Evolutionary conservation across 2,888 invertebrate species (phyloP).

Genomic region (Drosophila limbata): DNA sequence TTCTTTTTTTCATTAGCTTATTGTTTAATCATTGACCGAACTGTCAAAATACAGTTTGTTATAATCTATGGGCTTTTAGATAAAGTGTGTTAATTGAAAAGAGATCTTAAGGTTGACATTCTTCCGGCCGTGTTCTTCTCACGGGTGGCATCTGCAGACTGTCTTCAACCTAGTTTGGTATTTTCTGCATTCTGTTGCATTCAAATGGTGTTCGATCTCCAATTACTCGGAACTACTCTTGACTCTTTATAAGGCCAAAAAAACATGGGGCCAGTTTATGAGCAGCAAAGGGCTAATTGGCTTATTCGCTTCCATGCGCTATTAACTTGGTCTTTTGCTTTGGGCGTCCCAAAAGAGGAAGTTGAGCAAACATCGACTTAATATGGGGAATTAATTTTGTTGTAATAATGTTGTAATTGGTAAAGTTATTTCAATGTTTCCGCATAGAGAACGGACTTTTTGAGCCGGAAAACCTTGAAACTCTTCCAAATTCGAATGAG

Average conservation of each 20-base stretch:
- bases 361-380: constrained; percentile 24
- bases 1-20: constrained; percentile 47
- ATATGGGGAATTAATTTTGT: constrained; percentile 28
- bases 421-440: constrained; percentile 34
- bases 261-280: neutral
- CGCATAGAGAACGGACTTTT: constrained; percentile 24
- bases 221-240: constrained; percentile 7
- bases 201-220: constrained; percentile 26
- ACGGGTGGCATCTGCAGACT: constrained; percentile 62
- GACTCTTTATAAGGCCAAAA: constrained; percentile 26
- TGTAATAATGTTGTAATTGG: constrained; percentile 49
- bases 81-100: constrained; percentile 72
- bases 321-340: constrained; percentile 29
- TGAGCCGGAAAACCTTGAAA: constrained; percentile 17
- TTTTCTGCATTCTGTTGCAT: constrained; percentile 36
- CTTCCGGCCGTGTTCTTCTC: constrained; percentile 38
- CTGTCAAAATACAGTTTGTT: constrained; percentile 72
- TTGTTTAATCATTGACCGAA: constrained; percentile 70
- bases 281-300: constrained; percentile 34
- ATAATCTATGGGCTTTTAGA: constrained; percentile 75
- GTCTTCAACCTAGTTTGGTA: constrained; percentile 24
- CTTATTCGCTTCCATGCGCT: constrained; percentile 12
- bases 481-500: neutral
- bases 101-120: constrained; percentile 30
- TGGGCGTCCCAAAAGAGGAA: constrained; percentile 30